Evolutionary conservation across 2,888 invertebrate species (phyloP), one percentile per base, ranked within the genome.

Genomic region (Meta bourneti): DNA sequence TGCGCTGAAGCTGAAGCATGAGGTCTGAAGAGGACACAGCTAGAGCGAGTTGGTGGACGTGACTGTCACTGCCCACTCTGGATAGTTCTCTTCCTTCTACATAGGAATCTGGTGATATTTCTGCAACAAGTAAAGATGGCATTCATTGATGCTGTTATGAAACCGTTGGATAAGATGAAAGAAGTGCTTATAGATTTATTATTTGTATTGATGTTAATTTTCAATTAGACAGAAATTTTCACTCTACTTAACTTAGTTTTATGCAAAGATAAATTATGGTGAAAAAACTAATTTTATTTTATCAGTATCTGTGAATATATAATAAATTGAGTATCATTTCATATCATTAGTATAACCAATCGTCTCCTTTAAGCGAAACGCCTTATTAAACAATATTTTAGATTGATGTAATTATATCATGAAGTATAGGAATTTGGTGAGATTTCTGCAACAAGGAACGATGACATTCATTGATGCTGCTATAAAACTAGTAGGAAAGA

Each of bases 1-100:
- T 96, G 93, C 94, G 94, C 93, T 95, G 95, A 20, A 95, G 94
- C 89, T 95, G 95, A 90, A 95, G 95, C 84, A 95, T 95, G 70
- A 94, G 94, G 61, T 94, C 91, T 16, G 91, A 82, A 0, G 89
- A 75, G 4, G 93, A 93, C 0, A 93, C 82, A 0, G 84, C n/a
- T 1, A 85, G 20, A 6, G 85, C 54, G 13, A 92, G 61, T 51
- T 85, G 87, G 61, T 92, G 80, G 1, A 92, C 92, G 48, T 92
- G 82, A 48, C 92, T 89, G 52, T 92, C 92, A 51, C 92, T 92
- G 9, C 89, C 92, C 7, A 89, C 85, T 70, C 92, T 49, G 7
- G 84, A 79, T 4, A 92, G 81, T 84, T 89, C 92, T 52, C 82
- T 71, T 2, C 34, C 19, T 1, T 89, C 89, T 6, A 79, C 69